Conservation (phyloP, 2,113 vertebrate genomes). For the Casuarius casuarius region DNA sequence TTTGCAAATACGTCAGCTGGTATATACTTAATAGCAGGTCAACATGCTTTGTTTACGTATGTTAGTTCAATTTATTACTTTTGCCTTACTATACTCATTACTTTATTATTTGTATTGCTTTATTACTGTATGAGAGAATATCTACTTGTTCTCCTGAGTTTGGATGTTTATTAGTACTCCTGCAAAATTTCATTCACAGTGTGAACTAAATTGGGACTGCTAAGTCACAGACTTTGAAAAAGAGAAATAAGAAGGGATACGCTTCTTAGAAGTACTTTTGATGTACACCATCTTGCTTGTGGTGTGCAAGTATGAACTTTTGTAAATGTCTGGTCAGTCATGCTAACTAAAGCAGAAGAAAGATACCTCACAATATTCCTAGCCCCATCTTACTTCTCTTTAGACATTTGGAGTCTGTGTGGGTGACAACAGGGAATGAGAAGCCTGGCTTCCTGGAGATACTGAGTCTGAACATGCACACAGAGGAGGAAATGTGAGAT, state of each 20-base stretch:
- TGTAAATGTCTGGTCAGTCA: background rate
- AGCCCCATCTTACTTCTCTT: background rate
- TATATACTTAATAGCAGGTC: background rate
- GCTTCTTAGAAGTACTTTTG: background rate
- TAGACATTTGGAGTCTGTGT: background rate
- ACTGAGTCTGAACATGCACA: background rate
- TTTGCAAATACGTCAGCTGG: background rate
- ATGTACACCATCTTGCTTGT: background rate
- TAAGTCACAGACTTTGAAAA: background rate
- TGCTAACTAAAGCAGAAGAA: background rate
- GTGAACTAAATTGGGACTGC: background rate
- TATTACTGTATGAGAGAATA: background rate
- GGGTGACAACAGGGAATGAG: background rate
- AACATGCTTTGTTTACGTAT: background rate
- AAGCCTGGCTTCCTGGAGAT: background rate
- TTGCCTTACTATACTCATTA: background rate
- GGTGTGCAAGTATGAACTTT: background rate
- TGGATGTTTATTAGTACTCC: background rate
- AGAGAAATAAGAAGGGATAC: background rate
- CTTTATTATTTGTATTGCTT: background rate
- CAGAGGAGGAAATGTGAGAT: background rate
- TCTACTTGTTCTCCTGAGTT: background rate
- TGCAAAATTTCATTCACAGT: background rate
- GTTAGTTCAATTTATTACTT: background rate
- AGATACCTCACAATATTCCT: background rate